phyloP scores from a whole-genome alignment of 2,797 vertebrate genomes.

The Phoxinus dragarum region DNA sequence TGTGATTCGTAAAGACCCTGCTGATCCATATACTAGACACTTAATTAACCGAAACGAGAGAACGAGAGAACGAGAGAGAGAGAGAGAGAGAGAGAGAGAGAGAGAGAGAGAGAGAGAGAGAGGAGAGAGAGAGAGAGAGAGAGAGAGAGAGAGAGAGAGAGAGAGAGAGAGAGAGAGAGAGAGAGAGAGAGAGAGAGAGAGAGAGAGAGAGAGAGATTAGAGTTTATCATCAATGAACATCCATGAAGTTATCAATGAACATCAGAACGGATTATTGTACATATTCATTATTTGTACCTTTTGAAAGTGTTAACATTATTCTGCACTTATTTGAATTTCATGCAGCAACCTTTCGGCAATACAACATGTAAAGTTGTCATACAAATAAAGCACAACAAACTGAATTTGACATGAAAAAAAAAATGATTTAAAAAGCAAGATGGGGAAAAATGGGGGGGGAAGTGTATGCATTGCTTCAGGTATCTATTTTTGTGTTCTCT shows the following conservation, averaged over 20 bases:
- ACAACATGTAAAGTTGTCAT: not conserved
- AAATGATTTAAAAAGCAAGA: too few species aligned
- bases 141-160: not conserved
- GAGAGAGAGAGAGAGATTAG: not conserved
- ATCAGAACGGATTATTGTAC: not conserved
- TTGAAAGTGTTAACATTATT: not conserved
- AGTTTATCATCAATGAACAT: not conserved
- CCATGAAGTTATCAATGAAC: too few species aligned
- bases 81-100: not conserved
- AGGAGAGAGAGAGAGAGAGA: too few species aligned
- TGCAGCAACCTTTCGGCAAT: not conserved
- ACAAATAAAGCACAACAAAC: not conserved
- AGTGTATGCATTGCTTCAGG: not conserved
- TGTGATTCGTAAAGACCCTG: constrained; percentile 28
- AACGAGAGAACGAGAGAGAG: not conserved
- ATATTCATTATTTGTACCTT: not conserved
- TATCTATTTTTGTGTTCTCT: not conserved
- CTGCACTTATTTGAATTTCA: not conserved
- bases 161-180: too few species aligned
- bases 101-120: not conserved
- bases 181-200: not conserved
- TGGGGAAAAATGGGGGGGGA: too few species aligned
- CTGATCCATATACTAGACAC: constrained; percentile 34
- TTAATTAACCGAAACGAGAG: constrained; percentile 45
- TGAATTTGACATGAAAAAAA: too few species aligned